Base-by-base conservation (phyloP, 2,888 invertebrate genomes). In the Xestobium rufovillosum region DNA sequence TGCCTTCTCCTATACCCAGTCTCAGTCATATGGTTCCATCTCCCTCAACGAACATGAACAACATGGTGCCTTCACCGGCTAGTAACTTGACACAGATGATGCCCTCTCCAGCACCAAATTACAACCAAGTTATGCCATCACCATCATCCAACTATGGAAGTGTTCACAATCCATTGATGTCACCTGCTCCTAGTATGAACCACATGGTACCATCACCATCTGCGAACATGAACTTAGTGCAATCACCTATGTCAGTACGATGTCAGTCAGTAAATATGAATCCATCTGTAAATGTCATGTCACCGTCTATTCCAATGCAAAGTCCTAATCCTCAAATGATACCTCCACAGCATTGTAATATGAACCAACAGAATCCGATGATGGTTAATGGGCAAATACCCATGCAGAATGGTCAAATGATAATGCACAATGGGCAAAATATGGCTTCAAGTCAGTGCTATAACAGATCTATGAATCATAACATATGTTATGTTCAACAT, bases 221-320 rank as follows among this genome's bases (percentile, higher is more conserved):
- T 1, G 31, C 51, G 2, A 55, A 49, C 33, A 44, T 51, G 41
- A 53, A 51, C 41, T 48, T 52, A 39, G 36, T 55, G 31, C 48
- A 46, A 13, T 55, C 51, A 3, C 51, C 53, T 3, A 46, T 48
- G 42, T 41, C 50, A n/a, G 42, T 51, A 14, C 44, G 59, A 32
- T 61, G 60, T 33, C 59, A 56, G 11, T 47, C 58, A 1, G 60
- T 60, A 41, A 34, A 49, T 26, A 42, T 56, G 35, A 52, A 56
- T 44, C 54, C 56, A 6, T 44, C 48, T 4, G 36, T 41, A 26
- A 29, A 39, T 31, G 33, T 43, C 36, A 43, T 43, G 29, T 43
- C 44, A n/a, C 45, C 50, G 9, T 26, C 47, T 14, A 51, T 53
- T 28, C 51, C 50, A 9, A 50, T 51, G 47, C 52, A 49, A 34